Conservation (phyloP, 2,113 vertebrate species). For the human region DNA sequence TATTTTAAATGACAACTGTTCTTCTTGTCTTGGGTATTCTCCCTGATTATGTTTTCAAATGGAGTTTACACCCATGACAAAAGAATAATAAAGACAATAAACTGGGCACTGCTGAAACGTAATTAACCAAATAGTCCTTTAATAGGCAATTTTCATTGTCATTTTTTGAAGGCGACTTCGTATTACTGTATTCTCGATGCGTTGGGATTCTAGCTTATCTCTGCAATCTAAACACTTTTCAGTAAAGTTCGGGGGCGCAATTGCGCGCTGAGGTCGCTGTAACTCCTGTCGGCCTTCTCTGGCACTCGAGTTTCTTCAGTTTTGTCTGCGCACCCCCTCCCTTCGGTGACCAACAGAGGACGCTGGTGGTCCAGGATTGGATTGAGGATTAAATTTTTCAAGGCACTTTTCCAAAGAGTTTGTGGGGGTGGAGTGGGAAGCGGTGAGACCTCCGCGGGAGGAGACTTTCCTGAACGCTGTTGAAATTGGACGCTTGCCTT, state of each 20-base stretch:
- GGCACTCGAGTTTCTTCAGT: accelerated
- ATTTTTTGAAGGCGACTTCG: neutral
- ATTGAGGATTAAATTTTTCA: no score
- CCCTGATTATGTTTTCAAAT: neutral
- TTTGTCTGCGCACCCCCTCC: slow-evolving; percentile 55
- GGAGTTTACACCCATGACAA: neutral
- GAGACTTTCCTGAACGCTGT: neutral
- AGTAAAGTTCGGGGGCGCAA: accelerated
- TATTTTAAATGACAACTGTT: neutral
- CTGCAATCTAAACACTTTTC: accelerated
- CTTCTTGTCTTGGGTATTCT: neutral
- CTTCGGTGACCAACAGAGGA: slow-evolving; percentile 80
- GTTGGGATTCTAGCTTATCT: neutral
- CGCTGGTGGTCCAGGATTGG: slow-evolving; percentile 79
- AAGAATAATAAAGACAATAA: neutral
- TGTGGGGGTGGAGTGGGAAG: neutral
- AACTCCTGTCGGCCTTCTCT: accelerated
- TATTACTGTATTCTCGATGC: no score
- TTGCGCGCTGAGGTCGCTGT: neutral
- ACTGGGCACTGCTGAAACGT: neutral
- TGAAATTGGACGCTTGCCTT: neutral
- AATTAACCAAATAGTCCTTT: neutral
- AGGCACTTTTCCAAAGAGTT: neutral
- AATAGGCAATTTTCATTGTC: accelerated
- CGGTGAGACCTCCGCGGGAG: neutral